A percentile compares a stretch with the other conserved stretches of the same genome.
These are phyloP conservation scores for Galemys pyrenaicus DNA, from an alignment of 2,113 vertebrate genomes.

Conservation along the genomic window DNA sequence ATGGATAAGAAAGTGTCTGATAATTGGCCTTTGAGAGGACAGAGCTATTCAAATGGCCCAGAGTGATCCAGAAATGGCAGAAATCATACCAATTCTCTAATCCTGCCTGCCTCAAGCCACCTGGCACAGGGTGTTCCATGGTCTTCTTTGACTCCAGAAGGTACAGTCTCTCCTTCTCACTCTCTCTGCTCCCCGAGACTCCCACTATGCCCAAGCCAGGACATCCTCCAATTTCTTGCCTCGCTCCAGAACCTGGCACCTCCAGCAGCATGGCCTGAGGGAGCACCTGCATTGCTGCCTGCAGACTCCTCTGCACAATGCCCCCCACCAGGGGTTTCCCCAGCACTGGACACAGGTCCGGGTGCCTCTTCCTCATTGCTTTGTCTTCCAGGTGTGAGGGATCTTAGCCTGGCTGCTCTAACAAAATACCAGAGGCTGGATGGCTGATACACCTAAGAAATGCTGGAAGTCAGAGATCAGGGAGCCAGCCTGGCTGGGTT, in stretches of 20 bases:
- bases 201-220: background rate
- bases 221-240: background rate
- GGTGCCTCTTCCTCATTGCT: background rate
- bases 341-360: no score
- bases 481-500: no score
- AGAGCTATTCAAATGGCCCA: background rate
- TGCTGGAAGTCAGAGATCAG: background rate
- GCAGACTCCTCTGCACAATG: accelerated
- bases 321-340: no score
- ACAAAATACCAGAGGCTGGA: background rate
- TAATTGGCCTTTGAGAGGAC: background rate
- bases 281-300: background rate
- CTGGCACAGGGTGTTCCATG: no score
- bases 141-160: background rate
- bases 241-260: background rate
- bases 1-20: background rate
- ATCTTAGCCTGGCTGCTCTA: background rate
- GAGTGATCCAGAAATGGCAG: background rate
- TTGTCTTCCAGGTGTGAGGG: background rate
- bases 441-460: background rate
- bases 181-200: background rate
- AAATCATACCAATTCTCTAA: background rate
- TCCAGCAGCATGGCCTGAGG: background rate
- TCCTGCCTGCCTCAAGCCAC: background rate
- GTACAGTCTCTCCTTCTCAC: background rate